phyloP scores from a whole-genome alignment of 2,888 invertebrate species.

The Orthonychiurus folsomi region DNA sequence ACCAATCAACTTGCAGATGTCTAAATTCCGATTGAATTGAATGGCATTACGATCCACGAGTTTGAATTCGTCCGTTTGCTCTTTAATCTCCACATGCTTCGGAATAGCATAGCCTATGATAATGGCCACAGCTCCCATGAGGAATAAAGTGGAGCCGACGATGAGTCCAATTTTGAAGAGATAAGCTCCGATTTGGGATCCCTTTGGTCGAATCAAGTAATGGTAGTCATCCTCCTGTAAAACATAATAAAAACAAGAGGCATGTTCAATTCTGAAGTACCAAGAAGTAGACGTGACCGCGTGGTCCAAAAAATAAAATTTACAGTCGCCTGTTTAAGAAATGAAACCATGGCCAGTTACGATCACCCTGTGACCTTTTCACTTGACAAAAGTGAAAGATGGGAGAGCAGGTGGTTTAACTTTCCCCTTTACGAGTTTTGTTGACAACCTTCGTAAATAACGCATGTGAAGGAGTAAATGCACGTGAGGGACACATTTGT shows the following conservation, averaged over 20 bases:
- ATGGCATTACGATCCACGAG: slow-evolving; percentile 45
- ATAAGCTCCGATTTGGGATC: slow-evolving; percentile 39
- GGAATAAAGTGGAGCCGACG: slow-evolving; percentile 47
- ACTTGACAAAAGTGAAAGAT: too few species aligned
- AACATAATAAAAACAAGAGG: not conserved
- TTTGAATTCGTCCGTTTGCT: slow-evolving; percentile 43
- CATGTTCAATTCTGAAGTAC: too few species aligned
- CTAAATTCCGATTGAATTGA: slow-evolving; percentile 46
- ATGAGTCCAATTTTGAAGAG: slow-evolving; percentile 47
- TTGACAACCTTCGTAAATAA: too few species aligned
- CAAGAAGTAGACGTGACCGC: too few species aligned
- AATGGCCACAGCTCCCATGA: slow-evolving; percentile 47
- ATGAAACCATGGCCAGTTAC: too few species aligned
- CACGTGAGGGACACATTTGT: too few species aligned
- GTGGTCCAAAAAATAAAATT: too few species aligned
- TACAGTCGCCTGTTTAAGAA: too few species aligned
- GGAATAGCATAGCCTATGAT: slow-evolving; percentile 48
- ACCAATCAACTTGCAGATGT: slow-evolving; percentile 47
- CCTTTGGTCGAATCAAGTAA: slow-evolving; percentile 44
- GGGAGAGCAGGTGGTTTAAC: too few species aligned
- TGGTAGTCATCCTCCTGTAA: slow-evolving; percentile 41
- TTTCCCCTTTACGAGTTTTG: too few species aligned
- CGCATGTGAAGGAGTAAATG: too few species aligned
- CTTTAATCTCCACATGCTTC: slow-evolving; percentile 43
- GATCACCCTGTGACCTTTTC: too few species aligned